A percentile compares a stretch with the other conserved stretches of the same genome.
Conservation (phyloP, 53 echinoderm and acorn worm species). For the Actinopyga echinites region DNA sequence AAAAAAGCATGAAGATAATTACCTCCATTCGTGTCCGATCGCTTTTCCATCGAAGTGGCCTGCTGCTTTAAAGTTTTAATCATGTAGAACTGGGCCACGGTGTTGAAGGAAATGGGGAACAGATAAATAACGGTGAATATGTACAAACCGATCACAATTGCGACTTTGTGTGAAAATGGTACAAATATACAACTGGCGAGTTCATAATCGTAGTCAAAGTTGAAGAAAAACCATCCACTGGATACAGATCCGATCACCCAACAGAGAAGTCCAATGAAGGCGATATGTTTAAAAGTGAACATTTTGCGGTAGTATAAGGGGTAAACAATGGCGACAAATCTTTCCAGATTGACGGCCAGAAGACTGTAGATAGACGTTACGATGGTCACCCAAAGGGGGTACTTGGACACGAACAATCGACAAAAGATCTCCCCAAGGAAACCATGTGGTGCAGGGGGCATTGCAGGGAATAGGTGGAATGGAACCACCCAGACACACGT, state of each 20-base stretch:
- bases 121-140: slow-evolving; percentile 67
- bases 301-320: slow-evolving; percentile 70
- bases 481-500: slow-evolving; percentile 81
- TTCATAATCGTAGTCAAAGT: slow-evolving; percentile 54
- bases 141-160: slow-evolving; percentile 65
- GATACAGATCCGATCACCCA: slow-evolving; percentile 73
- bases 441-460: slow-evolving; percentile 51
- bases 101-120: slow-evolving; percentile 65
- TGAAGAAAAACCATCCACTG: slow-evolving; percentile 70
- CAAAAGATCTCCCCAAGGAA: slow-evolving; percentile 77
- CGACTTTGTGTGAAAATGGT: slow-evolving; percentile 34
- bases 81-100: slow-evolving; percentile 74
- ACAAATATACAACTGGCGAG: slow-evolving; percentile 53
- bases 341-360: slow-evolving; percentile 73
- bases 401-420: slow-evolving; percentile 79
- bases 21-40: not conserved
- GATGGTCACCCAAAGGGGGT: slow-evolving; percentile 80
- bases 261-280: slow-evolving; percentile 59
- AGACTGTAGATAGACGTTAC: slow-evolving; percentile 82
- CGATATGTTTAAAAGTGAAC: slow-evolving; percentile 51
- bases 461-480: slow-evolving; percentile 67
- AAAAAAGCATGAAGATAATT: no score
- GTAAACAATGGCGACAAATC: slow-evolving; percentile 84
- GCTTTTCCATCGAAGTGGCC: slow-evolving; percentile 20
- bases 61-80: slow-evolving; percentile 58